Percentiles rank a stretch among this genome's conserved stretches.
Conservation (phyloP, 2,888 invertebrate species). For the Timema cristinae region DNA sequence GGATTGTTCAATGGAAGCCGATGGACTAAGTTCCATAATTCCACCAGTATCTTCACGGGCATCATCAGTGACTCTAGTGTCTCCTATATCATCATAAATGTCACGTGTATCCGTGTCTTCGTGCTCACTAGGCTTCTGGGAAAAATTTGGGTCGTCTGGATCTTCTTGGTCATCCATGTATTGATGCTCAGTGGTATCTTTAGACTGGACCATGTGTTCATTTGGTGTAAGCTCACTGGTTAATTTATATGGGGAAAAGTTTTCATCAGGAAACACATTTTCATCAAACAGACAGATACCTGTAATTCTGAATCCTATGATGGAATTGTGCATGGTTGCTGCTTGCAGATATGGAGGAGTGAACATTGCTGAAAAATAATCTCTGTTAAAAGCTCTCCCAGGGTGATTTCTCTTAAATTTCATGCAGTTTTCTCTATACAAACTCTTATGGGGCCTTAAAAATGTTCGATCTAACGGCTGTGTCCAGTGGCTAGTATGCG, state of each 20-base stretch:
- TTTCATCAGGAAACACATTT: slow-evolving; percentile 6
- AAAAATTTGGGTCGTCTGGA: slow-evolving; percentile 6
- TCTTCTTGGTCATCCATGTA: slow-evolving; percentile 8
- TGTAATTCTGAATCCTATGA: slow-evolving; percentile 11
- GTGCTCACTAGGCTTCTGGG: neutral
- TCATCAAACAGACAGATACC: slow-evolving; percentile 3
- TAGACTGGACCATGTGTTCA: neutral
- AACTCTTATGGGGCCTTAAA: neutral
- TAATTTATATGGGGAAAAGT: slow-evolving; percentile 1
- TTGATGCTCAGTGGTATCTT: neutral
- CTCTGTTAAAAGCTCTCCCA: neutral
- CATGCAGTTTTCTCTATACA: neutral
- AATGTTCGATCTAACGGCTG: slow-evolving; percentile 6
- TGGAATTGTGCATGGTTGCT: slow-evolving; percentile 3
- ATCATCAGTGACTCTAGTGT: neutral
- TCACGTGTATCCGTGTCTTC: neutral
- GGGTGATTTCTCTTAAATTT: neutral
- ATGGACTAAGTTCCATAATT: neutral
- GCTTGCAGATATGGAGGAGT: slow-evolving; percentile 7
- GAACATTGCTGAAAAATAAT: slow-evolving; percentile 5
- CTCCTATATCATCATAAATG: neutral
- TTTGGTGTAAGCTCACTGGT: neutral
- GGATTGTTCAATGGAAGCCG: neutral
- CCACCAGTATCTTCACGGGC: neutral
- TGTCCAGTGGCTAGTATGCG: slow-evolving; percentile 6